phyloP scores from a whole-genome alignment of 2,797 vertebrate genomes.

The Mallotus villosus region DNA sequence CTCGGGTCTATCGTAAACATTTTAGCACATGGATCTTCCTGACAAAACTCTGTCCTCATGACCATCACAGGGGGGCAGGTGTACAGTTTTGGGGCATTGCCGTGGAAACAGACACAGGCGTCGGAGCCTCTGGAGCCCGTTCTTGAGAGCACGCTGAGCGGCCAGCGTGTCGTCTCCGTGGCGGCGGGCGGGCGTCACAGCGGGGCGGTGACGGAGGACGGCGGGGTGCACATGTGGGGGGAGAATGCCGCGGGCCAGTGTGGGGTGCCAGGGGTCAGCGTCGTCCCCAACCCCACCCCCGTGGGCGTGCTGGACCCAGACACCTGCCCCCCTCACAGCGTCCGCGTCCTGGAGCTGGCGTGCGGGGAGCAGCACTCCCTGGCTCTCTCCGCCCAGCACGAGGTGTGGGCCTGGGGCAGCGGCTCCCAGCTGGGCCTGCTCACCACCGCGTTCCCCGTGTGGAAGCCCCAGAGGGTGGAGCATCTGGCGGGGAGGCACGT shows the following conservation, averaged over 20 bases:
- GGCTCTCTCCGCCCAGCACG: slow-evolving; percentile 83
- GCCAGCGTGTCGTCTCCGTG: slow-evolving; percentile 81
- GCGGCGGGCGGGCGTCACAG: slow-evolving; percentile 89
- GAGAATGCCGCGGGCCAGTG: slow-evolving; percentile 90
- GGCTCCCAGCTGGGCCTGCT: slow-evolving; percentile 87
- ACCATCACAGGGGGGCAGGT: slow-evolving; percentile 84
- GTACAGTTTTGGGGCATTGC: slow-evolving; percentile 88
- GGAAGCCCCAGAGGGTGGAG: slow-evolving; percentile 90
- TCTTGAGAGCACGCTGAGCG: slow-evolving; percentile 82
- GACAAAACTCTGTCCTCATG: not conserved
- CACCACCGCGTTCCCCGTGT: slow-evolving; percentile 78
- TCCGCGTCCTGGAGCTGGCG: slow-evolving; percentile 85
- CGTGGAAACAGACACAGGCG: slow-evolving; percentile 80
- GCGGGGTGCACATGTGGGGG: slow-evolving; percentile 94
- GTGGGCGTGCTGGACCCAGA: slow-evolving; percentile 82
- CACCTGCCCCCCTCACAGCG: slow-evolving; percentile 68
- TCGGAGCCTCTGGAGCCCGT: slow-evolving; percentile 61
- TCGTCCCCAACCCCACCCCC: slow-evolving; percentile 83
- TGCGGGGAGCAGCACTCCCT: slow-evolving; percentile 91
- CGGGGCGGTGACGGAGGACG: slow-evolving; percentile 88
- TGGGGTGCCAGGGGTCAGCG: slow-evolving; percentile 76
- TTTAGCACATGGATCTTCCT: not conserved
- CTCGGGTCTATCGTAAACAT: no score
- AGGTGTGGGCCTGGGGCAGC: slow-evolving; percentile 96
- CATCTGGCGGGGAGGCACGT: slow-evolving; percentile 86